Evolutionary conservation across 2,113 vertebrate species (phyloP).

Genomic region (Mandrillus leucophaeus): DNA sequence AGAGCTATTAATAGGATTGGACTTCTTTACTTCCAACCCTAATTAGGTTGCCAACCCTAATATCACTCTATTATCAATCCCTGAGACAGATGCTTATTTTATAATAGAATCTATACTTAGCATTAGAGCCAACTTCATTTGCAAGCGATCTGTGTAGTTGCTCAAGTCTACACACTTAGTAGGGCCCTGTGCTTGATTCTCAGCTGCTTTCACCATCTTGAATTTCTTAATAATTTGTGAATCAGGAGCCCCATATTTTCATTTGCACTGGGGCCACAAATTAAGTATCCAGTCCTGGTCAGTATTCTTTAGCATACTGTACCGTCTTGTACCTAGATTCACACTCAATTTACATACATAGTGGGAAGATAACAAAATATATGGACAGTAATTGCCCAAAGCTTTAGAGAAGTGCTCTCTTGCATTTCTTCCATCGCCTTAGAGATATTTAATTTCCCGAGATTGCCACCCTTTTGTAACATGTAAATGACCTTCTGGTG

Average conservation of each 20-base stretch:
- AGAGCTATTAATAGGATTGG: neutral
- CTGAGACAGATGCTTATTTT: neutral
- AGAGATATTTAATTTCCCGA: neutral
- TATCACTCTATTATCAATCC: neutral
- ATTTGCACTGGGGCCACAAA: neutral
- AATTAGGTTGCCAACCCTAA: neutral
- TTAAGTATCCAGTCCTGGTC: neutral
- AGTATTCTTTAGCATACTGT: neutral
- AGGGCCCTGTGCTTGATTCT: neutral
- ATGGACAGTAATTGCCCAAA: neutral
- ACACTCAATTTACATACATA: neutral
- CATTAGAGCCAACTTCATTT: neutral
- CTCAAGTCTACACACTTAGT: neutral
- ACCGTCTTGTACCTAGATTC: neutral
- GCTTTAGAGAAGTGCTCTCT: neutral
- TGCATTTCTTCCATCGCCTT: neutral
- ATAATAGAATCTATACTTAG: neutral
- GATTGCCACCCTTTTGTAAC: neutral
- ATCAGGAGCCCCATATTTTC: neutral
- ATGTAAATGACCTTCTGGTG: neutral
- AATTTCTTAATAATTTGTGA: neutral
- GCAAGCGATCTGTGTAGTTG: fast-evolving
- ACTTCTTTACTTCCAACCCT: neutral
- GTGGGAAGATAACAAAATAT: neutral
- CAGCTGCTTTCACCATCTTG: neutral